Base-by-base conservation (phyloP, 2,797 vertebrate species). In the Erpetoichthys calabaricus region DNA sequence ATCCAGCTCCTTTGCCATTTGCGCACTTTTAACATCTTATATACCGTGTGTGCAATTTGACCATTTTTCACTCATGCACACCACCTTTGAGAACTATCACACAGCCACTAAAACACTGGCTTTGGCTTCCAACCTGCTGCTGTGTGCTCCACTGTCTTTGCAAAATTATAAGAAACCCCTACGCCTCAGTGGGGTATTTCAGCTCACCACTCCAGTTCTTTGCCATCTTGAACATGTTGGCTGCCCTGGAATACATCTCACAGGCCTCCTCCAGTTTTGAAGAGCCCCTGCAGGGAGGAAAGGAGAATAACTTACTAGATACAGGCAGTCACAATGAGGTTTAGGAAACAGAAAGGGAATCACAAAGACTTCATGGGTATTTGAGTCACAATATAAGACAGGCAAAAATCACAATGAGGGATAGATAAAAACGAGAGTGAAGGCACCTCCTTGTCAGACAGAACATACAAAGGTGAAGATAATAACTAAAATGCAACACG, bases 151-250 rank as follows among this genome's bases (percentile, higher is more conserved):
- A 25, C 25, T 25, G 25, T 25, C 25, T 25, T 25, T 25, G 25
- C 25, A 25, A 25, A 25, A 25, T 25, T 25, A 25, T 25, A 25
- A 25, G 25, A 25, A 25, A 25, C 25, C 25, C 25, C 25, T 2
- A 25, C 25, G 25, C 25, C 25, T 25, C 25, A 25, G 2, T 25
- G 25, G 25, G 25, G 25, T 25, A 25, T 41, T 43, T 1, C 1
- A 52, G 77, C 85, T 10, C 80, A 95, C 92, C 92, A 60, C 89
- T 94, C 93, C 91, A 97, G 61, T 95, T 95, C 66, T 96, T 97
- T 69, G 88, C 91, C 91, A 97, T 97, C 73, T 97, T 96, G 79
- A 84, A 97, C 91, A 94, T 93, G 71, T 96, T 96, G 9, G 90
- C 93, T 0, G 93, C 93, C 54, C 92, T 83, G 57, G 82, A 85